Percentiles rank a stretch among this genome's conserved stretches.
phyloP scores from a whole-genome alignment of 2,797 vertebrate species.

The Neopelma chrysocephalum region DNA sequence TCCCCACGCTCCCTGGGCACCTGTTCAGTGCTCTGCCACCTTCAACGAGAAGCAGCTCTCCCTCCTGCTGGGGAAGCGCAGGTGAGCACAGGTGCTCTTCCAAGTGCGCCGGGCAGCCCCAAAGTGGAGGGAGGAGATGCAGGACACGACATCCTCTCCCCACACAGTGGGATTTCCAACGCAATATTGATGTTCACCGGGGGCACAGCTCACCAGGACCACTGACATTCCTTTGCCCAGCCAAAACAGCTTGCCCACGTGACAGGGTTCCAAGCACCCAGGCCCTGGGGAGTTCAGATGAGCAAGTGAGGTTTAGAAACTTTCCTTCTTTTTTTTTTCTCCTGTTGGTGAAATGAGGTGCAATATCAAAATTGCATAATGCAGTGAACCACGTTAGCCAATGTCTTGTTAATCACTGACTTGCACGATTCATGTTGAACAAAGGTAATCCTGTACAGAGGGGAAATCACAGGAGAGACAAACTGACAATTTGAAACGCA shows the following conservation, averaged over 20 bases:
- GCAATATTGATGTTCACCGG: too few species aligned
- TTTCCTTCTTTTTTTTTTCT: too few species aligned
- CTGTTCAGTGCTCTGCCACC: background rate
- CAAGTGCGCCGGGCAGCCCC: accelerated
- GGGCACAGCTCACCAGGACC: background rate
- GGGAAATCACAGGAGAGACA: background rate
- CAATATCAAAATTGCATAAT: background rate
- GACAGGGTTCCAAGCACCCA: background rate
- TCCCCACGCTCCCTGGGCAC: background rate
- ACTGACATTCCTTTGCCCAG: background rate
- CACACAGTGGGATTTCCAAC: too few species aligned
- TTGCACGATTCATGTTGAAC: background rate
- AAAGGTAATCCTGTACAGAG: slow-evolving; percentile 30
- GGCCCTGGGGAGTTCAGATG: background rate
- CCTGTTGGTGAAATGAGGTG: background rate
- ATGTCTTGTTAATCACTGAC: slow-evolving; percentile 12
- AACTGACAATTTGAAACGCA: background rate
- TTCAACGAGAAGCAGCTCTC: background rate
- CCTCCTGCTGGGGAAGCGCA: background rate
- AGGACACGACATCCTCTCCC: accelerated
- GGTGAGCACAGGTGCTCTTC: background rate
- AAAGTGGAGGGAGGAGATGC: accelerated
- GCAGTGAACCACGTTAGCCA: background rate
- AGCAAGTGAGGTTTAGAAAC: background rate
- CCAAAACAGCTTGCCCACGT: background rate